Base-by-base conservation (phyloP, 2,113 vertebrate species). In the Melanerpes aurifrons region DNA sequence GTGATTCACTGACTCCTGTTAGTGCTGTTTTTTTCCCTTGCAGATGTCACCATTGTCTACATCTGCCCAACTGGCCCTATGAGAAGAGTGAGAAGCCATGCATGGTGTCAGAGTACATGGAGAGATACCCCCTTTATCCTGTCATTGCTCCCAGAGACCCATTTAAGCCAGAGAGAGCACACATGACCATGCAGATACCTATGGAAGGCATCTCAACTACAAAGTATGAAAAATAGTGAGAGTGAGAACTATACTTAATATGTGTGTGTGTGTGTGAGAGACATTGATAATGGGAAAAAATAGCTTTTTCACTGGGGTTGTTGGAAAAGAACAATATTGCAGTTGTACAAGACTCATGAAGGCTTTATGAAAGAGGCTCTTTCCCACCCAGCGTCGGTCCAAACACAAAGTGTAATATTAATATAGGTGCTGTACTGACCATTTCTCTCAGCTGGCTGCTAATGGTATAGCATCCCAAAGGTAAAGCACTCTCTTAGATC, bases 21-120 rank as follows among this genome's bases (percentile, higher is more conserved):
- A 15, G 37, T 40, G 37, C 10, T 15, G 17, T 1, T 91, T 64
- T 93, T 95, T 61, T 92, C n/a, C 64, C 72, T 88, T 89, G 58
- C 48, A 98, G 98, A 66, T 73, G 82, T 69, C 97, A 98, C 70
- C 96, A 31, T 57, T 98, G 97, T 82, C 97, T 96, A 80, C 94
- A 97, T 58, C 73, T 96, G 15, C 47, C 77, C 73, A 95, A 84
- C 15, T 94, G 64, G 59, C 94, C 84, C 59, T 97, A 92, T 35
- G 94, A 95, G 15, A 93, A 77, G 67, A 96, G 18, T 26, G 96
- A 97, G 80, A 97, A 97, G 75, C 86, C 95, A 76, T 96, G 96
- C 82, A 79, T 94, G 53, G 78, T 97, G 64, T 94, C 97, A 0
- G 97, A 98, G 74, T 98, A 98, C 56, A 95, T n/a, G 43, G 86